Percentiles rank a stretch among this genome's conserved stretches.
Conservation (phyloP, 30 jellyfish, hydroid and myxozoan species). For the Hydra vulgaris region DNA sequence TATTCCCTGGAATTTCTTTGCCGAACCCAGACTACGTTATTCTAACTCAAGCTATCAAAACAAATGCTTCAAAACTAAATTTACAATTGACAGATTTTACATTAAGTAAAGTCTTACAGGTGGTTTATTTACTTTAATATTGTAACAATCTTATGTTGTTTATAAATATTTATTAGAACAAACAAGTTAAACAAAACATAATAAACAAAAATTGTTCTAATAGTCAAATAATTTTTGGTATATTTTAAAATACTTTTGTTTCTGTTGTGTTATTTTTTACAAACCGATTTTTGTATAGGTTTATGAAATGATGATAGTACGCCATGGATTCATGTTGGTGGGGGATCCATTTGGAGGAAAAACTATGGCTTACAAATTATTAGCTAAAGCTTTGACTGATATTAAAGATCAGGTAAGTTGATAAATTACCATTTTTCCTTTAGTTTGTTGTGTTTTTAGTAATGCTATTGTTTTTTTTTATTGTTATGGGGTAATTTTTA, state of each 20-base stretch:
- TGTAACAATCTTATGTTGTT: neutral
- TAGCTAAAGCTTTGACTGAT: slow-evolving; percentile 82
- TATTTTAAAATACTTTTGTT: too few species aligned
- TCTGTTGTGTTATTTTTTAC: neutral
- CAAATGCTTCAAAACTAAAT: slow-evolving; percentile 61
- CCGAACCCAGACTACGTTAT: slow-evolving; percentile 96
- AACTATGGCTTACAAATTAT: slow-evolving; percentile 86
- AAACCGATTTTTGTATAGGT: slow-evolving; percentile 25
- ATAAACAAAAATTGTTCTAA: too few species aligned
- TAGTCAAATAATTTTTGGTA: too few species aligned
- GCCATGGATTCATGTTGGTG: slow-evolving; percentile 97
- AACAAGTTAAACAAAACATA: too few species aligned
- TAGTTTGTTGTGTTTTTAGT: neutral
- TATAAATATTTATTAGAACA: neutral
- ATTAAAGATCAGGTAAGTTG: slow-evolving; percentile 67
- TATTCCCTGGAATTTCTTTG: slow-evolving; percentile 82
- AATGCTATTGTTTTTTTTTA: neutral
- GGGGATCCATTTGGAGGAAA: slow-evolving; percentile 99
- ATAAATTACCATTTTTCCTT: neutral
- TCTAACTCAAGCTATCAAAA: slow-evolving; percentile 70
- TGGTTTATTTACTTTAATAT: neutral
- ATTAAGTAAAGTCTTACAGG: slow-evolving; percentile 80
- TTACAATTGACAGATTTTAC: slow-evolving; percentile 74
- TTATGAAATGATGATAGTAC: slow-evolving; percentile 94
- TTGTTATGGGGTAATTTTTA: too few species aligned